A percentile compares a stretch with the other conserved stretches of the same genome.
Conservation (phyloP, 2,113 vertebrate genomes). For the Trogon melanurus region DNA sequence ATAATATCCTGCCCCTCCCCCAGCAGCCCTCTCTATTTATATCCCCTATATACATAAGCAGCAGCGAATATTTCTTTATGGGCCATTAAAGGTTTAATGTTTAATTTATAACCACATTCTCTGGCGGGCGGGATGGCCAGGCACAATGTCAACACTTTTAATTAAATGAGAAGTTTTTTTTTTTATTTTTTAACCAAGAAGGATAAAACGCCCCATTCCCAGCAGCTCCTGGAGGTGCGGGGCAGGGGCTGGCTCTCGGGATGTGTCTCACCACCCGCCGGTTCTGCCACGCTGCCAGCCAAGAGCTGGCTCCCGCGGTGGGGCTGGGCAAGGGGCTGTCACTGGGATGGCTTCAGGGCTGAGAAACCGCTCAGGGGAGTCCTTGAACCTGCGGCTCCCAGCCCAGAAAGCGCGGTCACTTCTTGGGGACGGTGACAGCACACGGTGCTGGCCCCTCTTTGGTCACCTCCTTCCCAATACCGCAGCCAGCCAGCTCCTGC, state of each 20-base stretch:
- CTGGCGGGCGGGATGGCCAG: slow-evolving; percentile 72
- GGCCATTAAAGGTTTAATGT: slow-evolving; percentile 81
- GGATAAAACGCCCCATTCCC: neutral
- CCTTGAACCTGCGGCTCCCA: neutral
- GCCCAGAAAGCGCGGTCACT: neutral
- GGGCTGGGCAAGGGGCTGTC: neutral
- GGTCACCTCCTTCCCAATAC: neutral
- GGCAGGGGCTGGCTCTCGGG: neutral
- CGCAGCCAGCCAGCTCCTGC: neutral
- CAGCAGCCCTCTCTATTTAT: slow-evolving; percentile 68
- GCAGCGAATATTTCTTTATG: slow-evolving; percentile 77
- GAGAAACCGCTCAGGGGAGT: neutral
- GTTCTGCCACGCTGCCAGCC: neutral
- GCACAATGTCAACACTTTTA: slow-evolving; percentile 82
- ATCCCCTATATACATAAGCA: slow-evolving; percentile 67
- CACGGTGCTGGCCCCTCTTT: fast-evolving
- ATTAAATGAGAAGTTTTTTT: slow-evolving; percentile 71
- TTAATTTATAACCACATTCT: slow-evolving; percentile 80
- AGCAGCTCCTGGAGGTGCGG: neutral
- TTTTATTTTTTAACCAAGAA: neutral
- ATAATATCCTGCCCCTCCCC: slow-evolving; percentile 57
- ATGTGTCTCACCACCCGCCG: fast-evolving
- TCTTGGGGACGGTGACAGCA: neutral
- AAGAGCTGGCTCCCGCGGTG: neutral
- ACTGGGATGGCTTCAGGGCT: neutral